Evolutionary conservation across 30 jellyfish, hydroid and myxozoan species (phyloP).

Genomic region (Turritopsis rubra): DNA sequence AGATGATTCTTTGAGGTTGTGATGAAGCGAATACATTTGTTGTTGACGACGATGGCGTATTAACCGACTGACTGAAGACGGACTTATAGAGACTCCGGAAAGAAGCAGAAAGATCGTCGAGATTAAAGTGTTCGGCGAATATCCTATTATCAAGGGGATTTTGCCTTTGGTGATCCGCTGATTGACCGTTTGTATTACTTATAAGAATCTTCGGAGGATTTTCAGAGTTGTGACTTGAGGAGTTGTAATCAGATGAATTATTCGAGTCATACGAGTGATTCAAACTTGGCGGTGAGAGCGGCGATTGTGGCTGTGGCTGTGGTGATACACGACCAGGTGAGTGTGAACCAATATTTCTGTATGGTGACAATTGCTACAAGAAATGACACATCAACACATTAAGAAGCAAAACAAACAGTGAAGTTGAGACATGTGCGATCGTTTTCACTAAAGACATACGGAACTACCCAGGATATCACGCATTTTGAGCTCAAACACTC

Average conservation of each 20-base stretch:
- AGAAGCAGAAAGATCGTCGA: slow-evolving; percentile 91
- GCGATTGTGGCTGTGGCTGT: slow-evolving; percentile 71
- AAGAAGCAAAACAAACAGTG: background rate
- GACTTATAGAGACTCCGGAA: slow-evolving; percentile 79
- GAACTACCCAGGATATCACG: too few relatives aligned
- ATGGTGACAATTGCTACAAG: slow-evolving; percentile 85
- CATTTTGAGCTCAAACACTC: too few relatives aligned
- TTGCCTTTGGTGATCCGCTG: slow-evolving; percentile 4
- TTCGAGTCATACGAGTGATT: slow-evolving; percentile 10
- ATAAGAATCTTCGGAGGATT: slow-evolving; percentile 10
- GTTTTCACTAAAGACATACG: too few relatives aligned
- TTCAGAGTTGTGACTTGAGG: slow-evolving; percentile 2
- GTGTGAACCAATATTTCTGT: slow-evolving; percentile 43
- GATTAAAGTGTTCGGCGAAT: slow-evolving; percentile 63
- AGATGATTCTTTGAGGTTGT: background rate
- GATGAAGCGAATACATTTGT: background rate
- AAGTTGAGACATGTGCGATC: too few relatives aligned
- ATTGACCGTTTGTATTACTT: slow-evolving; percentile 14
- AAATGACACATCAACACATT: background rate
- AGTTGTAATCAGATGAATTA: slow-evolving; percentile 9
- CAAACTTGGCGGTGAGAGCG: slow-evolving; percentile 32
- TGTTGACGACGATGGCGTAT: background rate
- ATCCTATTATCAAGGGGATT: slow-evolving; percentile 42
- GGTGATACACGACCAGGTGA: slow-evolving; percentile 43
- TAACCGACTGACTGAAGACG: slow-evolving; percentile 48